A percentile compares a stretch with the other conserved stretches of the same genome.
Evolutionary conservation across 30 jellyfish, hydroid and myxozoan species (phyloP).

Genomic region (Mastigias papua): DNA sequence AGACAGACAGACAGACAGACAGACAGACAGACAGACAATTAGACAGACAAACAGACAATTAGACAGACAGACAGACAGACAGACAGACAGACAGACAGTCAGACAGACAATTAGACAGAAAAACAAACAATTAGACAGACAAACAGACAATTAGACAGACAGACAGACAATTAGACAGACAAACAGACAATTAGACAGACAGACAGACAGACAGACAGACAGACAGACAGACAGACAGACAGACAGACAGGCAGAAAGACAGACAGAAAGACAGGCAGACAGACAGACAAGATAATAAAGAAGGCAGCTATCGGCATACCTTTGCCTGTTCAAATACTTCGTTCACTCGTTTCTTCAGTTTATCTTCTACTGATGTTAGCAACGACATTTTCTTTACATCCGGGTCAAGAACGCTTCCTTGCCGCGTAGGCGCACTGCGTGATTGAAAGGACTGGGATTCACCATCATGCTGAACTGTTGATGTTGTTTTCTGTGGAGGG

Average conservation of each 20-base stretch:
- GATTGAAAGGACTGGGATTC: constrained; percentile 60
- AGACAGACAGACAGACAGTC: not conserved
- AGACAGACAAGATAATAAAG: no score
- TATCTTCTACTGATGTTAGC: constrained; percentile 94
- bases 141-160: not conserved
- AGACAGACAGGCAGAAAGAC: not conserved
- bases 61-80: not conserved
- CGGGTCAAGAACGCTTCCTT: constrained; percentile 79
- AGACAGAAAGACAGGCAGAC: not conserved
- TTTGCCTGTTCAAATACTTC: constrained; percentile 89
- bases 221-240: not conserved
- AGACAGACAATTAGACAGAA: not conserved
- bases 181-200: not conserved
- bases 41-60: not conserved
- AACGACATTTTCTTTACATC: constrained; percentile 78
- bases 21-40: not conserved
- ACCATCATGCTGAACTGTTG: constrained; percentile 47
- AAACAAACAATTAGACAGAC: no score
- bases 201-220: not conserved
- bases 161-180: not conserved
- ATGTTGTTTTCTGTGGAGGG: constrained; percentile 17
- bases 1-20: not conserved
- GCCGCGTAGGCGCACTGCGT: constrained; percentile 68
- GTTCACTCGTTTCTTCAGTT: constrained; percentile 85
- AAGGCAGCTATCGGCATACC: no score